These are phyloP conservation scores for Atta cephalotes DNA, from an alignment of 1,140 invertebrate genomes.

Conservation along the genomic window DNA sequence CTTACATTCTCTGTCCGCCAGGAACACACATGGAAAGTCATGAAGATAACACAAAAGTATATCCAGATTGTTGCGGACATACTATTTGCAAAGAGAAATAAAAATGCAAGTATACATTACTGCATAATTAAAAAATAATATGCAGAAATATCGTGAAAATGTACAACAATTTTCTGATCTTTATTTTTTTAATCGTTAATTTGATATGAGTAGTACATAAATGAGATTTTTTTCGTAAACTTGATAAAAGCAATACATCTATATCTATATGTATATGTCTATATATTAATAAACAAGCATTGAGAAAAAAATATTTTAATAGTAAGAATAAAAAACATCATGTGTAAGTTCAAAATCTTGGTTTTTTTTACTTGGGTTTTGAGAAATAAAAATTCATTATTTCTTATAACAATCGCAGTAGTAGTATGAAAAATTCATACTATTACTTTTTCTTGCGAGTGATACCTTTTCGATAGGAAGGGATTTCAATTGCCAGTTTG, in stretches of 20 bases:
- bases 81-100: neutral
- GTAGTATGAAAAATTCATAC: too few relatives aligned
- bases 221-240: neutral
- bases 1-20: neutral
- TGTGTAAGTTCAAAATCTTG: neutral
- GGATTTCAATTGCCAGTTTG: neutral
- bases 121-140: neutral
- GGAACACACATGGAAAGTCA: neutral
- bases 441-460: neutral
- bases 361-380: neutral
- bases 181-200: neutral
- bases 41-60: neutral
- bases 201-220: neutral
- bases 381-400: neutral
- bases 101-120: neutral
- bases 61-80: neutral
- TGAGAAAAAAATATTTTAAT: neutral
- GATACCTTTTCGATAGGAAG: neutral
- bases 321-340: neutral
- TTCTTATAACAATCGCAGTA: too few relatives aligned
- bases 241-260: too few relatives aligned
- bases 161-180: neutral
- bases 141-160: neutral
- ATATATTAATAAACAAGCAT: neutral
- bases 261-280: neutral